Base-by-base conservation (phyloP, 2,888 invertebrate genomes). In the Oxycera nigricornis region DNA sequence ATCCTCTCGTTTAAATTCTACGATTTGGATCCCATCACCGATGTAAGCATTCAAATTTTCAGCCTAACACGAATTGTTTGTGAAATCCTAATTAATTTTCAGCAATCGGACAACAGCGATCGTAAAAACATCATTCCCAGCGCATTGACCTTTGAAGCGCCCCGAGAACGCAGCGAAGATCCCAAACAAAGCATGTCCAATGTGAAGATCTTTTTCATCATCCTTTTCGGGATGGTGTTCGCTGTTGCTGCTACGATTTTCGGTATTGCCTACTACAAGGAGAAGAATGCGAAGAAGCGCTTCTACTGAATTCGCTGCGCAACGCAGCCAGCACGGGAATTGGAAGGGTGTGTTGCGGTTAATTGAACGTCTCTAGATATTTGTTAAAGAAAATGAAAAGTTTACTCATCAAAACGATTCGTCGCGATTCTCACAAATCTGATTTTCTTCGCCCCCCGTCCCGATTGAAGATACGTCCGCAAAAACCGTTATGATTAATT, bases 181-280 rank as follows among this genome's bases (percentile, higher is more conserved):
- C 88, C 91, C 0, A 94, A 95, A 80, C 94, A 95, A 1, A 90
- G 94, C 24, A 89, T 96, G 88, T 94, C 96, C 2, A 97, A 96
- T 68, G 89, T 96, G 73, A 97, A 96, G 77, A 91, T 97, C 72
- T 96, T 98, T 86, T 87, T 97, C 1, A 89, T 96, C 76, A 91
- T 98, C 87, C 88, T 98, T 79, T 88, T 93, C 70, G 92, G 93
- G 14, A 91, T 97, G 70, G 88, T 98, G 28, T 92, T 92, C 1
- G 85, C 97, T 9, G 92, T 95, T 55, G 94, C 92, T 0, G 89
- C 93, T 77, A 92, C 94, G 0, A 93, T 97, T 2, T 90, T 97
- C 73, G 96, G 94, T 30, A 93, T 97, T 76, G 93, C 97, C 88
- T 93, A 95, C 84, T 97, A 97, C 84, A 95, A 96, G 83, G 97